Evolutionary conservation across 2,888 invertebrate genomes (phyloP).

Genomic region (Synergus laeviventris): DNA sequence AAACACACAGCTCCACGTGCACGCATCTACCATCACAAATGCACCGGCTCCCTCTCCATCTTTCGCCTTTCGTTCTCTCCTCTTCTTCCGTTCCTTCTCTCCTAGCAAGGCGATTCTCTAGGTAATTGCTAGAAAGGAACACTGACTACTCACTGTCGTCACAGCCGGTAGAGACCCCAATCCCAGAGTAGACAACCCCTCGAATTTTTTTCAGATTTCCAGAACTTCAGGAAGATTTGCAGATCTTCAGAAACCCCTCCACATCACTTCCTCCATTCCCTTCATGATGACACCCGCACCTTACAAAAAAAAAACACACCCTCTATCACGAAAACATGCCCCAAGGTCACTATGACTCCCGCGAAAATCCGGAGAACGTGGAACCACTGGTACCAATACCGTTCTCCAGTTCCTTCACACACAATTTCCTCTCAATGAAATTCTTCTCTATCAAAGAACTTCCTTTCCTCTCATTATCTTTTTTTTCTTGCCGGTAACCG

Average conservation of each 20-base stretch:
- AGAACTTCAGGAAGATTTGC: not conserved
- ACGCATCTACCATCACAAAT: constrained; percentile 41
- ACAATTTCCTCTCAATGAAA: not conserved
- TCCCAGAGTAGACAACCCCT: not conserved
- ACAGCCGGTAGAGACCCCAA: constrained; percentile 43
- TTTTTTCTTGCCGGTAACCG: not conserved
- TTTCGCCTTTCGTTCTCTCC: constrained; percentile 43
- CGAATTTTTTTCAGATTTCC: not conserved
- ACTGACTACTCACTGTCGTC: constrained; percentile 51
- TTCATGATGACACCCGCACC: not conserved
- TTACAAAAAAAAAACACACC: constrained; percentile 27
- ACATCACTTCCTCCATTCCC: not conserved
- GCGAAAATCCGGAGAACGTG: constrained; percentile 33
- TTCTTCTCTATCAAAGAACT: not conserved
- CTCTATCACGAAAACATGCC: constrained; percentile 38
- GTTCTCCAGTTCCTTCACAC: not conserved
- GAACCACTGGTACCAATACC: constrained; percentile 9
- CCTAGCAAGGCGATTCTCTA: constrained; percentile 40
- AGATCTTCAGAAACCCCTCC: not conserved
- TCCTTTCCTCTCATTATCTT: not conserved
- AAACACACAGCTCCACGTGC: constrained; percentile 42
- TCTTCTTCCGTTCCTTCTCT: constrained; percentile 38
- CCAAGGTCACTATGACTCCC: constrained; percentile 27
- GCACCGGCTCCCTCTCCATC: constrained; percentile 39
- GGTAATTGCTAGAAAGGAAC: constrained; percentile 39